Percentiles rank a stretch among this genome's conserved stretches.
These are phyloP conservation scores for Propithecus deckenii DNA, from an alignment of 2,797 vertebrate species.

Conservation along the genomic window DNA sequence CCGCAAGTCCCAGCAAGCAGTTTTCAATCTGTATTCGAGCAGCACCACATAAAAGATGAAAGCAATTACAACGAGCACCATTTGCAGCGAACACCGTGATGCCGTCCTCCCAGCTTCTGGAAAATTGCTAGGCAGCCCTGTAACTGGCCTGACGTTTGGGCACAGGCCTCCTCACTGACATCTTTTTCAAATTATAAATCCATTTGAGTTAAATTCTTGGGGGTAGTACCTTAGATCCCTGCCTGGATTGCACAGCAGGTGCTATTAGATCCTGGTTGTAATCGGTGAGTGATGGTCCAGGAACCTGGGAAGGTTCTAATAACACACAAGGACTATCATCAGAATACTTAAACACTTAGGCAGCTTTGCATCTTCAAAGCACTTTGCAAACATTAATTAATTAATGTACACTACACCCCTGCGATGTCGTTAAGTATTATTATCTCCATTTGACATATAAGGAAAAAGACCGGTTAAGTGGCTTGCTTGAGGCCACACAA, in stretches of 20 bases:
- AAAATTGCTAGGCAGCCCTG: constrained; percentile 41
- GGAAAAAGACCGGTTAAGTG: constrained; percentile 76
- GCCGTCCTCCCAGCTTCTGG: constrained; percentile 46
- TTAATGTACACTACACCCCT: constrained; percentile 69
- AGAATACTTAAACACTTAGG: constrained; percentile 58
- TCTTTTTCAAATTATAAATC: constrained; percentile 63
- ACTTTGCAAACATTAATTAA: constrained; percentile 74
- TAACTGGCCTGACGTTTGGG: constrained; percentile 14
- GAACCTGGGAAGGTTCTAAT: constrained; percentile 68
- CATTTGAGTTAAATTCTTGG: constrained; percentile 51
- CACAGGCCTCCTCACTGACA: neutral
- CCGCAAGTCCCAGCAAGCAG: constrained; percentile 32
- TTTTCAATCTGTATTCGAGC: constrained; percentile 43
- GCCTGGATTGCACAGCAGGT: constrained; percentile 46
- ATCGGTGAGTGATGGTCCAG: constrained; percentile 52
- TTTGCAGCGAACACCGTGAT: neutral
- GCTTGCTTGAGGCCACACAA: constrained; percentile 69
- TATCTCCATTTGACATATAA: constrained; percentile 70
- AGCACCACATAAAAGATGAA: constrained; percentile 52
- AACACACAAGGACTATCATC: constrained; percentile 64
- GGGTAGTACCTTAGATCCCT: neutral
- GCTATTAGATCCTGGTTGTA: constrained; percentile 36
- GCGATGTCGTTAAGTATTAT: constrained; percentile 75
- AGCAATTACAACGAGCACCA: neutral
- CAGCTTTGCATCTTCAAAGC: constrained; percentile 69